Conservation (phyloP, 2,888 invertebrate genomes). For the Mythimna loreyi region DNA sequence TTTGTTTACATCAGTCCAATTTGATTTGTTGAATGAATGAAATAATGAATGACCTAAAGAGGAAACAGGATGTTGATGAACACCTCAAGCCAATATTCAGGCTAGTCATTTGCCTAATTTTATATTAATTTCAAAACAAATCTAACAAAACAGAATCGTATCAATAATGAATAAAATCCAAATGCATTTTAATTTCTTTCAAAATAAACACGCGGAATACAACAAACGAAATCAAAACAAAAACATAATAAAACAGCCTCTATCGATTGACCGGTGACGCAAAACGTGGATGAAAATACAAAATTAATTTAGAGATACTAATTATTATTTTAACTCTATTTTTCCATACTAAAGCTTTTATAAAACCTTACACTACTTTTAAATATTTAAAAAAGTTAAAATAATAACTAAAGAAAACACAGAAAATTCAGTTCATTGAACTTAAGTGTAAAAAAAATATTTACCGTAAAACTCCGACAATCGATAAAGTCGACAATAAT, state of each 20-base stretch:
- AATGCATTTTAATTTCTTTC: neutral
- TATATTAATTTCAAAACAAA: neutral
- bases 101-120: conserved; percentile 29
- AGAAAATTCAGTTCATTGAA: conserved; percentile 28
- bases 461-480: conserved; percentile 58
- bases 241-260: conserved; percentile 22
- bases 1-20: conserved; percentile 16
- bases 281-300: neutral
- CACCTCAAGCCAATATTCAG: neutral
- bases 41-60: conserved; percentile 24
- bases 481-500: conserved; percentile 32
- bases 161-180: neutral
- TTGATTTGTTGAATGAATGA: conserved; percentile 31
- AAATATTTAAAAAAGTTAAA: neutral
- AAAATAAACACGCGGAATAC: neutral
- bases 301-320: no score
- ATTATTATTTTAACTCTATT: neutral
- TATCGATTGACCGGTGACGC: conserved; percentile 14
- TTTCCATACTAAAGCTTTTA: neutral
- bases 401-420: neutral
- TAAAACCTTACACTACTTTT: neutral
- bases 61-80: conserved; percentile 18
- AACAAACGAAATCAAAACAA: conserved; percentile 34
- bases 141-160: neutral
- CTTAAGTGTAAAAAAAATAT: conserved; percentile 27